Percentiles rank a stretch among this genome's conserved stretches.
phyloP scores from a whole-genome alignment of 2,888 invertebrate species.

The Drosophila emarginata region DNA sequence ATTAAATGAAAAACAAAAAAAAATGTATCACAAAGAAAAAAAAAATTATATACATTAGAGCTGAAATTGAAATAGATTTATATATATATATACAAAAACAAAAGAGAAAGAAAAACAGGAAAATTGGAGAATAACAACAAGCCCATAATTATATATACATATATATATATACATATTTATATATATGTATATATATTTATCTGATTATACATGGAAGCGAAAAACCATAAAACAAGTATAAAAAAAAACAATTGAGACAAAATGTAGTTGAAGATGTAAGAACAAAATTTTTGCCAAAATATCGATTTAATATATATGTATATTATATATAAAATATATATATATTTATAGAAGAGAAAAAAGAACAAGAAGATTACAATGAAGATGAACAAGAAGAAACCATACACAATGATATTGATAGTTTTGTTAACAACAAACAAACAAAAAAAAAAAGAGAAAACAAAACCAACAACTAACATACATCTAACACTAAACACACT shows the following conservation, averaged over 20 bases:
- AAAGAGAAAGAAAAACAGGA: slow-evolving; percentile 22
- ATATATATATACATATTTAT: slow-evolving; percentile 35
- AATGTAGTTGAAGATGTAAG: slow-evolving; percentile 24
- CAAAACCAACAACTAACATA: slow-evolving; percentile 49
- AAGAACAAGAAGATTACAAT: background rate
- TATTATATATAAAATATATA: slow-evolving; percentile 43
- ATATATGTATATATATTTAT: slow-evolving; percentile 28
- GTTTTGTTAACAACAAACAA: slow-evolving; percentile 63
- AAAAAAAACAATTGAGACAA: slow-evolving; percentile 31
- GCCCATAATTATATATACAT: slow-evolving; percentile 38
- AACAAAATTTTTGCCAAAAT: slow-evolving; percentile 54
- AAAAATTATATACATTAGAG: slow-evolving; percentile 68
- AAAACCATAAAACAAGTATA: too few relatives aligned
- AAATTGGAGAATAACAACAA: background rate
- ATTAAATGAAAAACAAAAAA: slow-evolving; percentile 37
- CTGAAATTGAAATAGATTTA: slow-evolving; percentile 69
- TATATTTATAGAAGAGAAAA: slow-evolving; percentile 62
- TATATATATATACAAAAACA: slow-evolving; percentile 64
- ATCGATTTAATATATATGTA: slow-evolving; percentile 54
- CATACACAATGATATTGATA: slow-evolving; percentile 70
- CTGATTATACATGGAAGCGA: slow-evolving; percentile 59
- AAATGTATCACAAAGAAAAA: slow-evolving; percentile 59
- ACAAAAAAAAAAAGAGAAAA: slow-evolving; percentile 52
- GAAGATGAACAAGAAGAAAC: slow-evolving; percentile 38
- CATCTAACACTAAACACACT: slow-evolving; percentile 53